phyloP scores from a whole-genome alignment of 1,140 invertebrate species.

The Drosophila jambulina region DNA sequence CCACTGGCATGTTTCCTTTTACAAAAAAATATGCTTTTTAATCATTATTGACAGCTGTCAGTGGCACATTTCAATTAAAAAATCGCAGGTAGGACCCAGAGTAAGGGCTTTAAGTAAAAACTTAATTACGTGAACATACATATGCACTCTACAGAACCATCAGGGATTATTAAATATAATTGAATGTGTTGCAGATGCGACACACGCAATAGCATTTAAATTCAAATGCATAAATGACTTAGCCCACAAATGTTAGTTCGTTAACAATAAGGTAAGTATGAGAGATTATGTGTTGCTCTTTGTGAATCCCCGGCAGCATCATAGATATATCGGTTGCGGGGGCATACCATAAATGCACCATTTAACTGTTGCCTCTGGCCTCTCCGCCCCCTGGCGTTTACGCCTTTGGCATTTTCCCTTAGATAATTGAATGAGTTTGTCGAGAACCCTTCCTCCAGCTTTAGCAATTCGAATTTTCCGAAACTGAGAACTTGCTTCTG shows the following conservation, averaged over 20 bases:
- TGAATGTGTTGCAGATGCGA: background rate
- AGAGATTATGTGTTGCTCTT: background rate
- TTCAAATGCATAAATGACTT: background rate
- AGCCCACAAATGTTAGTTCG: background rate
- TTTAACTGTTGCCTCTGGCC: background rate
- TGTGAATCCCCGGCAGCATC: background rate
- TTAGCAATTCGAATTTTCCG: background rate
- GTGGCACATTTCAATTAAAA: background rate
- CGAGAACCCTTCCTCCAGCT: background rate
- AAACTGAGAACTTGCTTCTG: background rate
- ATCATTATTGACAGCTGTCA: background rate
- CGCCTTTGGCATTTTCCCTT: background rate
- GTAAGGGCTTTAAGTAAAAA: background rate
- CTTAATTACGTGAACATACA: background rate
- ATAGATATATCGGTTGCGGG: background rate
- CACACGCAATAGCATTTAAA: background rate
- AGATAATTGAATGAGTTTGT: background rate
- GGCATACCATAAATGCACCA: background rate
- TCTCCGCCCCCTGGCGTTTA: background rate
- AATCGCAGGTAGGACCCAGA: background rate
- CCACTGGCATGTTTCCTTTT: too few relatives aligned
- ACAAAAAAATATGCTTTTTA: background rate
- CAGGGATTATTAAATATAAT: background rate
- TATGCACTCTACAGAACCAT: too few relatives aligned
- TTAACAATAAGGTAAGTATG: background rate